Percentiles rank a stretch among this genome's conserved stretches.
phyloP scores from a whole-genome alignment of 2,113 vertebrate species.

The Salvelinus fontinalis region DNA sequence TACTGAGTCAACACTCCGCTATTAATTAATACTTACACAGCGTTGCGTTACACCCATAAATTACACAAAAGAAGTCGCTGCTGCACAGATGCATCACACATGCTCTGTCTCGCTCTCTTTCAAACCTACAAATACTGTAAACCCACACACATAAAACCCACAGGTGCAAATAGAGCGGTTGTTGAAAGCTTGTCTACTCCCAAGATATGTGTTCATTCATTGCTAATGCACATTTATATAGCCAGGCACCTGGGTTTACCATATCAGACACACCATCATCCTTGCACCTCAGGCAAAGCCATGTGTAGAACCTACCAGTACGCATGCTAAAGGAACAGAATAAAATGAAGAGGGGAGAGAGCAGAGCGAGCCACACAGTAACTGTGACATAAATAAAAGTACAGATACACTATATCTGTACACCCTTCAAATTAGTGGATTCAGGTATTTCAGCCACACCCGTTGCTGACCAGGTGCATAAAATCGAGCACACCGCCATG shows the following conservation, averaged over 20 bases:
- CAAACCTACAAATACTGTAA: background rate
- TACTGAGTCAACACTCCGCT: slow-evolving; percentile 9
- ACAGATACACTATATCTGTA: background rate
- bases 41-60: background rate
- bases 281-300: background rate
- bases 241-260: background rate
- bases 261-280: background rate
- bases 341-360: background rate
- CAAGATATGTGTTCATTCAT: background rate
- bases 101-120: background rate
- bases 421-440: too few relatives aligned
- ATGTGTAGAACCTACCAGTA: background rate
- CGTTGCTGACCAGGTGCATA: too few relatives aligned
- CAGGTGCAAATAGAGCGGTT: background rate
- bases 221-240: background rate
- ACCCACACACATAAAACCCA: background rate
- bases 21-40: slow-evolving; percentile 11
- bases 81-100: background rate
- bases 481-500: too few relatives aligned
- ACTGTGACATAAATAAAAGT: background rate
- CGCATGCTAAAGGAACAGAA: background rate
- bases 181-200: background rate
- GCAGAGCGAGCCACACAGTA: background rate
- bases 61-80: slow-evolving; percentile 6
- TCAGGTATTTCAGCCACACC: too few relatives aligned